Base-by-base conservation (phyloP, 2,113 vertebrate species). In the Numenius arquata region DNA sequence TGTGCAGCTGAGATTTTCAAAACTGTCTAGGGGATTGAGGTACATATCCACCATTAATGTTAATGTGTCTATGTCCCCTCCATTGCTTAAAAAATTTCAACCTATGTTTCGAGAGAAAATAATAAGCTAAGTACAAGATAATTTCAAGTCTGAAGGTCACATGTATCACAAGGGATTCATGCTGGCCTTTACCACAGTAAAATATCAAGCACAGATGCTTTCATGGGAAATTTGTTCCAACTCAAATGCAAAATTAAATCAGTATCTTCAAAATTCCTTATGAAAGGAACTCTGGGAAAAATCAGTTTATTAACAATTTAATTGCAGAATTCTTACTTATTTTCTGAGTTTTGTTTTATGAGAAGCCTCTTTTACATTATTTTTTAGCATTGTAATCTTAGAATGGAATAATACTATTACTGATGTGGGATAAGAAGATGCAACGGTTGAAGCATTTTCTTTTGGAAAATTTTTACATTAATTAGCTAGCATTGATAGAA, bases 101-200 rank as follows among this genome's bases (percentile, higher is more conserved):
- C 55, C 26, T 72, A 30, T 40, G 48, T 86, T 93, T 90, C 1
- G 0, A 77, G 71, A 72, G 34, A 91, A 77, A 96, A 88, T 93
- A 85, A 79, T 88, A 88, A 5, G 0, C 25, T 76, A 65, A 91
- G 45, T 83, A 88, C 30, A 95, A 86, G 75, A 77, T 66, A 76
- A 85, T 94, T 94, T 88, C 74, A 85, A 90, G n/a, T 76, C 53
- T 95, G 88, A 89, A 91, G 75, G 85, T 94, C 85, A 94, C 47
- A 85, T 20, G 62, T 75, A 52, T 83, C 88, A 78, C 88, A 65
- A 81, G 75, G 79, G 85, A 95, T 84, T 96, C 3, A 5, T 56
- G 65, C 22, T 74, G 59, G 71, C 59, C 88, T 90, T 94, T 92
- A 86, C 38, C 30, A 67, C 10, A 74, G 32, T 86, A 65, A 93